Percentiles rank a stretch among this genome's conserved stretches.
Conservation (phyloP, 2,113 vertebrate genomes). For the Stomatorhinus ivindoensis region DNA sequence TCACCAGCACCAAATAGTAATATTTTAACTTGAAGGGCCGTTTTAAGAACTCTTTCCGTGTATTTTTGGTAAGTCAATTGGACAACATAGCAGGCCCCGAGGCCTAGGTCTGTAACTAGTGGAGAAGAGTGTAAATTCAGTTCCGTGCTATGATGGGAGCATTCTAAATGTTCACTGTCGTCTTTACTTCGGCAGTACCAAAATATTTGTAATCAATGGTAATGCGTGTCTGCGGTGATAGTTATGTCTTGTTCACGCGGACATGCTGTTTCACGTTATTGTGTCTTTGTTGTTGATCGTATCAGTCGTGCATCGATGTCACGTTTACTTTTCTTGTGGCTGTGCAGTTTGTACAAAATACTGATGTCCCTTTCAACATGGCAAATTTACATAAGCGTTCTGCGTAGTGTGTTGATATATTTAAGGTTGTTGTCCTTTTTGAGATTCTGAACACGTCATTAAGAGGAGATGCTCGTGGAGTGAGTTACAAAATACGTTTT, state of each 20-base stretch:
- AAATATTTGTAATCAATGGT: not conserved
- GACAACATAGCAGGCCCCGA: not conserved
- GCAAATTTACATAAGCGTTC: not conserved
- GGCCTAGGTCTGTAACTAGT: slow-evolving; percentile 11
- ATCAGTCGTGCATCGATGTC: not conserved
- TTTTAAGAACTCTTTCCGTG: not conserved
- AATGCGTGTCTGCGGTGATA: not conserved
- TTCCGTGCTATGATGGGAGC: not conserved
- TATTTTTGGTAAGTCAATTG: slow-evolving; percentile 13
- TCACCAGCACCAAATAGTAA: not conserved
- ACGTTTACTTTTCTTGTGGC: not conserved
- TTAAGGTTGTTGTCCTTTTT: not conserved
- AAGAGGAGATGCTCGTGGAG: not conserved
- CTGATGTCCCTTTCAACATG: not conserved
- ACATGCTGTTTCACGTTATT: not conserved
- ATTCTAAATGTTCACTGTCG: not conserved
- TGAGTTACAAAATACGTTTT: not conserved
- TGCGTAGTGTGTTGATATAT: not conserved
- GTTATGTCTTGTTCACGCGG: not conserved
- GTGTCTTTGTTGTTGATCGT: not conserved
- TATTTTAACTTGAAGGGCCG: not conserved
- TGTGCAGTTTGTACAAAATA: not conserved
- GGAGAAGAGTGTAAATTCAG: not conserved
- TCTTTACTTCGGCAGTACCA: not conserved
- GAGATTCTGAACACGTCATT: not conserved